Evolutionary conservation across 2,888 invertebrate genomes (phyloP), one percentile per base, ranked within the genome.

Genomic region (Stenotaenia linearis): DNA sequence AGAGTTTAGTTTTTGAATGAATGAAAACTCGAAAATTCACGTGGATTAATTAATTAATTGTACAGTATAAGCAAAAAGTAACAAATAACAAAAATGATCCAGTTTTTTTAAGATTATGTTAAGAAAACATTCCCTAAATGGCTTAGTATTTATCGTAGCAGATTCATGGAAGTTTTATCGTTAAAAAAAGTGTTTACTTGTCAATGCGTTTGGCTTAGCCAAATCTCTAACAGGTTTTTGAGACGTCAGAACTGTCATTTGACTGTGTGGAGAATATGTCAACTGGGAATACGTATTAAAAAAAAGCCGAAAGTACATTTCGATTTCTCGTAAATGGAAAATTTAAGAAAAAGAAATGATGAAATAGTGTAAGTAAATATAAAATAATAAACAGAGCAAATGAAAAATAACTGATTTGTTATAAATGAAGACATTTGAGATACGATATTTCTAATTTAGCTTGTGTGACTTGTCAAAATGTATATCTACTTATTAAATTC

Each of bases 91-190:
- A 28, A 28, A 69, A 10, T 69, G 25, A 69, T 50, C 18, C 69
- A 69, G 69, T 69, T 69, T 50, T 32, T 32, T 32, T 32, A 32
- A 32, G 32, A 9, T 32, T 32, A 32, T 32, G n/a, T 32, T 32
- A 32, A 32, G 32, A 9, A 32, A 69, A 28, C 10, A 28, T 69
- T 69, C 69, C 69, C 69, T n/a, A 50, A n/a, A 69, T 69, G 69
- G 69, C 69, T 69, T 15, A 69, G 69, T 69, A 69, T 75, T 75
- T 75, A 75, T 75, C 75, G 35, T 75, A 37, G 75, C 75, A 75
- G 37, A 75, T 28, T 37, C 75, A 75, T 75, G 37, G 37, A 75
- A 75, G 75, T 37, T 74, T n/a, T 30, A 2, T 21, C 2, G n/a
- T 18, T 18, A 15, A 74, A 74, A 74, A 32, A 23, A 7, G 7